phyloP scores from a whole-genome alignment of 2,797 vertebrate species.

The Acipenser transmontanus region DNA sequence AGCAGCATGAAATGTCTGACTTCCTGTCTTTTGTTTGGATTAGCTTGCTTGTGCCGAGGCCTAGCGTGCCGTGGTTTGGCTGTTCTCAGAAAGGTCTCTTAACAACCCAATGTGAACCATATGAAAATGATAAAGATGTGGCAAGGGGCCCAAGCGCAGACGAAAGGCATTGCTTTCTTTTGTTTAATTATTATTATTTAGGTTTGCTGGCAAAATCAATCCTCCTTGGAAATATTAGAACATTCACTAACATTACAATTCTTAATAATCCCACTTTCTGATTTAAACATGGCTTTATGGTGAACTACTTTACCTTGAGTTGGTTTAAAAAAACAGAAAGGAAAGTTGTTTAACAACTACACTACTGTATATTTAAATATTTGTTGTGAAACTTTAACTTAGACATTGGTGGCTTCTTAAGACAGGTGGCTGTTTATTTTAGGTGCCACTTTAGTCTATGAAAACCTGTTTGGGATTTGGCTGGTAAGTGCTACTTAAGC shows the following conservation, averaged over 20 bases:
- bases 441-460: too few relatives aligned
- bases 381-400: too few relatives aligned
- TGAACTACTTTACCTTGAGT: constrained; percentile 9
- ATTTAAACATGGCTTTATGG: constrained; percentile 6
- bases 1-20: constrained; percentile 17
- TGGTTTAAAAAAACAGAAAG: neutral
- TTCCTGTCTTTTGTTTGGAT: constrained; percentile 25
- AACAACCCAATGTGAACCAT: constrained; percentile 15
- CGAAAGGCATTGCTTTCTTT: constrained; percentile 17
- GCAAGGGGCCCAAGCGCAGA: constrained; percentile 16
- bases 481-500: too few relatives aligned
- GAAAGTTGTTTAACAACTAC: too few relatives aligned
- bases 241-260: constrained; percentile 16
- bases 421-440: too few relatives aligned
- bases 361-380: too few relatives aligned
- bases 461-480: too few relatives aligned
- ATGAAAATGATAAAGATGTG: constrained; percentile 9
- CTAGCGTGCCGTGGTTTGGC: constrained; percentile 9
- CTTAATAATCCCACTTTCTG: constrained; percentile 14
- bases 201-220: constrained; percentile 1
- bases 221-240: constrained; percentile 9
- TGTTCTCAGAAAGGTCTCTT: constrained; percentile 6
- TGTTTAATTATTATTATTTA: constrained; percentile 15
- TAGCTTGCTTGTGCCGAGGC: constrained; percentile 15
- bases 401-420: too few relatives aligned